Evolutionary conservation across 2,888 invertebrate species (phyloP).

Genomic region (Leucania comma): DNA sequence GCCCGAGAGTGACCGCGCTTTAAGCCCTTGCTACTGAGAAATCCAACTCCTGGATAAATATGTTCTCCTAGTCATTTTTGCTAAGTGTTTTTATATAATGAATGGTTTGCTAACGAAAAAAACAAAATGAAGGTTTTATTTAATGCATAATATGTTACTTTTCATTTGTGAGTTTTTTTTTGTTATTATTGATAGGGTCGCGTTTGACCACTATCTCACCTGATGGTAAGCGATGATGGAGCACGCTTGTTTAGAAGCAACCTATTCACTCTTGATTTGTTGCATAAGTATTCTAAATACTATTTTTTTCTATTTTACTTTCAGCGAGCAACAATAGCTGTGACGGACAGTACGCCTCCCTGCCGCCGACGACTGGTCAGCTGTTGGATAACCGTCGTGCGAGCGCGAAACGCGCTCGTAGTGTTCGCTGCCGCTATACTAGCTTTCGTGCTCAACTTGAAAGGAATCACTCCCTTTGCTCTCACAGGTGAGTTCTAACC

Average conservation of each 20-base stretch:
- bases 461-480: slow-evolving; percentile 91
- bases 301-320: background rate
- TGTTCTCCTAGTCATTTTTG: slow-evolving; percentile 6
- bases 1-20: too few relatives aligned
- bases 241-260: too few relatives aligned
- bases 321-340: slow-evolving; percentile 68
- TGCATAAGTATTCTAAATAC: background rate
- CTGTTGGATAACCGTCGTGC: slow-evolving; percentile 83
- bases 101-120: too few relatives aligned
- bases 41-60: too few relatives aligned
- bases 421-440: slow-evolving; percentile 93
- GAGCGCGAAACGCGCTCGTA: slow-evolving; percentile 95
- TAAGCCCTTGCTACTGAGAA: background rate
- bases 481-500: slow-evolving; percentile 90
- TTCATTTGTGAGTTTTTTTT: too few relatives aligned
- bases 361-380: slow-evolving; percentile 59
- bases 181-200: too few relatives aligned
- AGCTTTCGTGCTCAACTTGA: slow-evolving; percentile 86
- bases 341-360: slow-evolving; percentile 40
- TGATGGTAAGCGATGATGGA: too few relatives aligned
- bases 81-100: background rate
- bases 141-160: background rate
- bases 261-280: too few relatives aligned
- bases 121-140: too few relatives aligned
- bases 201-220: too few relatives aligned